Conservation (phyloP, 2,797 vertebrate species). For the Zalophus californianus region DNA sequence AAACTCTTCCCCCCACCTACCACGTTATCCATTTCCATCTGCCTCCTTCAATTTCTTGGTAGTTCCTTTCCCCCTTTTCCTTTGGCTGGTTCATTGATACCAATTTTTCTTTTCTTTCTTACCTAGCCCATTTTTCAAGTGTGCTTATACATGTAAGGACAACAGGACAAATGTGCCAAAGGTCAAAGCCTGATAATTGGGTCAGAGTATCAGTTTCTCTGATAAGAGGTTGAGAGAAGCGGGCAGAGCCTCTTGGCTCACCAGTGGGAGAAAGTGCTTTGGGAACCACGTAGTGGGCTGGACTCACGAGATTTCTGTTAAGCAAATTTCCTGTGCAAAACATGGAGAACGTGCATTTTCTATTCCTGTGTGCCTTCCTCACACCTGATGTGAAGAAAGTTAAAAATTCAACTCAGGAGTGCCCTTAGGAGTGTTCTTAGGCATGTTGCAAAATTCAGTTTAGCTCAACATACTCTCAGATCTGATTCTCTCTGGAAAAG, state of each 20-base stretch:
- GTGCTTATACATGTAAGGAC: background rate
- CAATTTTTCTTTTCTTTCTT: background rate
- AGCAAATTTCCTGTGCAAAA: background rate
- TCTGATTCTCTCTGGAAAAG: slow-evolving; percentile 22
- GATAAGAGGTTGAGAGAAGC: background rate
- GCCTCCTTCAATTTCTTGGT: background rate
- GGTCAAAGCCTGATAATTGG: background rate
- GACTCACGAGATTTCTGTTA: background rate
- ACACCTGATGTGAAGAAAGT: background rate
- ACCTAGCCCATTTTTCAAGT: background rate
- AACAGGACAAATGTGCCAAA: background rate
- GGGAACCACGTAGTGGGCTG: background rate
- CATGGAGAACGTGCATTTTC: background rate
- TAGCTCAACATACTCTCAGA: background rate
- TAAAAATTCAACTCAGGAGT: background rate
- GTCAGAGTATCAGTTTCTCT: background rate
- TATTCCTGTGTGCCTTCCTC: background rate
- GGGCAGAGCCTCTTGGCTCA: background rate
- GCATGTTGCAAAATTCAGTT: background rate
- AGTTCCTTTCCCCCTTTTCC: background rate
- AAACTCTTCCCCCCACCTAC: background rate
- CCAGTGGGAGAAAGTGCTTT: background rate
- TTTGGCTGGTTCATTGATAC: background rate
- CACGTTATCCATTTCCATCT: background rate
- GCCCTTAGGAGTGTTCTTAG: background rate